A percentile compares a stretch with the other conserved stretches of the same genome.
phyloP scores from a whole-genome alignment of 2,113 vertebrate genomes.

The Rhizomys pruinosus region DNA sequence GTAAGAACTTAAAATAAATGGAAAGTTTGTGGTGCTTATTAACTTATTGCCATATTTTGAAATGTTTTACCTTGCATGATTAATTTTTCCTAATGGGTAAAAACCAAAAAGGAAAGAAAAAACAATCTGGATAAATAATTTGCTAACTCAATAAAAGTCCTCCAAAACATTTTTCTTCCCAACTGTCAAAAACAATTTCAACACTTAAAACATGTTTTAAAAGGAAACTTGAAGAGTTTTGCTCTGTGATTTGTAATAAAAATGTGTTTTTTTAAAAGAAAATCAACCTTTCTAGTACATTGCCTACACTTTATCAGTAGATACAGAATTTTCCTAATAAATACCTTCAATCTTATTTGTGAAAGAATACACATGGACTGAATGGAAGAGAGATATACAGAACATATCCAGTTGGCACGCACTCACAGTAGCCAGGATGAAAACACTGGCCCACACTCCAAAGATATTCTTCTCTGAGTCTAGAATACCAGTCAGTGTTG shows the following conservation, averaged over 20 bases:
- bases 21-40: slow-evolving; percentile 1
- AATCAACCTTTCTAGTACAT: slow-evolving; percentile 34
- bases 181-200: slow-evolving; percentile 51
- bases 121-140: not conserved
- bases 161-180: not conserved
- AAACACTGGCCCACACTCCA: not conserved
- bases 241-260: not conserved
- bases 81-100: slow-evolving; percentile 52
- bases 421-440: not conserved
- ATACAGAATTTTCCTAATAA: slow-evolving; percentile 20
- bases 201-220: not conserved
- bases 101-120: not conserved
- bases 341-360: not conserved
- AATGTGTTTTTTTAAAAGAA: not conserved
- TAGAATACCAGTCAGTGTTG: slow-evolving; percentile 1
- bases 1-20: not conserved
- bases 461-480: not conserved
- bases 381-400: not conserved
- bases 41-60: slow-evolving; percentile 24
- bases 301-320: not conserved
- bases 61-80: not conserved
- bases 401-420: not conserved
- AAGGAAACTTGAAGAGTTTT: slow-evolving; percentile 42
- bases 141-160: not conserved
- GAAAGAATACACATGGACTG: slow-evolving; percentile 49